A percentile compares a stretch with the other conserved stretches of the same genome.
Conservation (phyloP, 2,797 vertebrate species). For the Acridotheres tristis region DNA sequence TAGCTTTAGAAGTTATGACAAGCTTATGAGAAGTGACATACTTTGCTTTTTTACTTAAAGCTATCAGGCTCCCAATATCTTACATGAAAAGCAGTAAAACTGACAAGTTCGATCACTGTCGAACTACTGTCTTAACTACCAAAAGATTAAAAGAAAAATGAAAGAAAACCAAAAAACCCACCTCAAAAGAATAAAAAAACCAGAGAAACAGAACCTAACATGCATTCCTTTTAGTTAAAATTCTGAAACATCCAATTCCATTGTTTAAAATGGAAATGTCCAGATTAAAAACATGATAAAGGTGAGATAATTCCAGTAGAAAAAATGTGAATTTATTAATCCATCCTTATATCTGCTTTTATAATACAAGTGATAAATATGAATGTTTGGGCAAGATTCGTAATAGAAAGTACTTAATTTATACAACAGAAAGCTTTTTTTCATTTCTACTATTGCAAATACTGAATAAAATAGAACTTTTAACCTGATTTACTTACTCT, state of each 20-base stretch:
- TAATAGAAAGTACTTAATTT: background rate
- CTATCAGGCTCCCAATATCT: background rate
- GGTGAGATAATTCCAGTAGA: background rate
- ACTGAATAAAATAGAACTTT: background rate
- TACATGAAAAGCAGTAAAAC: background rate
- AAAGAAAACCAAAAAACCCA: background rate
- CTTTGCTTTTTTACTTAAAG: background rate
- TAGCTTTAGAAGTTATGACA: background rate
- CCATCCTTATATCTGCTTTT: background rate
- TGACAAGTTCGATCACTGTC: background rate
- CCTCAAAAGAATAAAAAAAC: background rate
- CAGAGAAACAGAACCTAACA: background rate
- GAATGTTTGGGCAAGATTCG: background rate
- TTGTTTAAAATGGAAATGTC: background rate
- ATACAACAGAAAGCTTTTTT: background rate
- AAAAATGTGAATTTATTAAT: background rate
- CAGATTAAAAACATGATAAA: background rate
- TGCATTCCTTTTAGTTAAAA: background rate
- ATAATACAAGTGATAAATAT: background rate
- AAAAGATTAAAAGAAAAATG: background rate
- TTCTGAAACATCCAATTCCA: background rate
- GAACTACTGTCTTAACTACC: background rate
- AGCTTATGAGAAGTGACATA: background rate
- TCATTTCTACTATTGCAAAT: background rate
- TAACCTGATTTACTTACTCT: slow-evolving; percentile 83